A percentile compares a stretch with the other conserved stretches of the same genome.
phyloP scores from a whole-genome alignment of 2,113 vertebrate species.

The Halcyon senegalensis region DNA sequence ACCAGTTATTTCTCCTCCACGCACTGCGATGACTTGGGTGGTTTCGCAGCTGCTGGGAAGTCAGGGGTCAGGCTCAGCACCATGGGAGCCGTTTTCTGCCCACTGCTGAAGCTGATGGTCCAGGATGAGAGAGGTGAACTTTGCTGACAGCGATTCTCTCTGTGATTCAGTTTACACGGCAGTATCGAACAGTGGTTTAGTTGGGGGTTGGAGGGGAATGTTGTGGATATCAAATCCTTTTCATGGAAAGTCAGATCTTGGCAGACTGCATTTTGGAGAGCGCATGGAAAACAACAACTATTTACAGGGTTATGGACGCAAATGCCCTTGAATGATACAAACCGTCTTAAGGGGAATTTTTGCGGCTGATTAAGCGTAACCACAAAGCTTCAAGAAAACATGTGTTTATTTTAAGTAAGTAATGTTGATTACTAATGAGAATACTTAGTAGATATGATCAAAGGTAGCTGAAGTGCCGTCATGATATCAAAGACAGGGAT shows the following conservation, averaged over 20 bases:
- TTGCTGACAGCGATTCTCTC: neutral
- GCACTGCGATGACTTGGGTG: neutral
- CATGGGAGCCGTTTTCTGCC: neutral
- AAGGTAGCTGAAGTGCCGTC: constrained; percentile 70
- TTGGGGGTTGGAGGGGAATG: neutral
- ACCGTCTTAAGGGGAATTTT: constrained; percentile 64
- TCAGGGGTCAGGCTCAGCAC: constrained; percentile 13
- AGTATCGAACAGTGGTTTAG: neutral
- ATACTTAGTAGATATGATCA: constrained; percentile 73
- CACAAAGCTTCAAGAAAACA: constrained; percentile 71
- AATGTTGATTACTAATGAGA: constrained; percentile 73
- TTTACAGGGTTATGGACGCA: constrained; percentile 54
- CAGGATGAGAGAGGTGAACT: neutral
- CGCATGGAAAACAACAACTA: constrained; percentile 1
- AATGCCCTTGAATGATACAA: constrained; percentile 70
- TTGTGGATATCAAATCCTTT: neutral
- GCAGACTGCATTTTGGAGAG: neutral
- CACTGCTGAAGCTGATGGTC: rapidly evolving
- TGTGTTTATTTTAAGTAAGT: constrained; percentile 74
- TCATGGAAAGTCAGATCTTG: neutral
- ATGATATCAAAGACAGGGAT: constrained; percentile 72
- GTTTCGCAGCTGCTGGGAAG: neutral
- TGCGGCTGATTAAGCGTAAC: constrained; percentile 66
- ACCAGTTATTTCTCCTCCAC: neutral
- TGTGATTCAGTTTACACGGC: rapidly evolving